Percentiles rank a stretch among this genome's conserved stretches.
These are phyloP conservation scores for Hofmannophila pseudospretella DNA, from an alignment of 2,888 invertebrate genomes.

Conservation along the genomic window DNA sequence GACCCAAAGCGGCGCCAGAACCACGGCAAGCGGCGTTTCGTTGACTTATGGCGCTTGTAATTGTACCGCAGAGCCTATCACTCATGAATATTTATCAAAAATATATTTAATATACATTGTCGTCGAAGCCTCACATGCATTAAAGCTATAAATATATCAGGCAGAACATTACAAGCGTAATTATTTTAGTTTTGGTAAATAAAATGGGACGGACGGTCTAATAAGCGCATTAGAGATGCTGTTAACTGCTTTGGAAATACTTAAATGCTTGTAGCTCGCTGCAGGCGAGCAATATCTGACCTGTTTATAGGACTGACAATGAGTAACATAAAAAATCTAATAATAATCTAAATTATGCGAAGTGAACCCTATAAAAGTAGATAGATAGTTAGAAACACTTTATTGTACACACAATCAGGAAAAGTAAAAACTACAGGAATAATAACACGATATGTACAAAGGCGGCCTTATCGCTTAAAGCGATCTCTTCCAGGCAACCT, in stretches of 20 bases:
- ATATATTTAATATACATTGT: slow-evolving; percentile 57
- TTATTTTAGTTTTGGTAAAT: slow-evolving; percentile 60
- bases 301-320: slow-evolving; percentile 12
- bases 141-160: slow-evolving; percentile 64
- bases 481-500: too few relatives aligned
- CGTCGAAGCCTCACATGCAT: slow-evolving; percentile 37
- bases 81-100: slow-evolving; percentile 75
- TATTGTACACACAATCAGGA: too few relatives aligned
- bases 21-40: slow-evolving; percentile 51
- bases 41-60: slow-evolving; percentile 72
- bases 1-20: slow-evolving; percentile 19
- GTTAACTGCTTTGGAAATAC: slow-evolving; percentile 31
- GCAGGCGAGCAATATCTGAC: slow-evolving; percentile 45
- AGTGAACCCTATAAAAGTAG: too few relatives aligned
- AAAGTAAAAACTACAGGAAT: too few relatives aligned
- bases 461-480: too few relatives aligned
- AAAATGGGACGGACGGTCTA: slow-evolving; percentile 50
- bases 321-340: slow-evolving; percentile 1
- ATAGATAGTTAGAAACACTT: too few relatives aligned
- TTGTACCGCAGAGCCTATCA: slow-evolving; percentile 71
- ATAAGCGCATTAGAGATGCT: slow-evolving; percentile 56
- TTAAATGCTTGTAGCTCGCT: slow-evolving; percentile 38
- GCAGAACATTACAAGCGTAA: slow-evolving; percentile 50
- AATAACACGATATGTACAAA: too few relatives aligned
- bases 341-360: neutral